phyloP scores from a whole-genome alignment of 1,140 invertebrate genomes.

The Melitaea cinxia region DNA sequence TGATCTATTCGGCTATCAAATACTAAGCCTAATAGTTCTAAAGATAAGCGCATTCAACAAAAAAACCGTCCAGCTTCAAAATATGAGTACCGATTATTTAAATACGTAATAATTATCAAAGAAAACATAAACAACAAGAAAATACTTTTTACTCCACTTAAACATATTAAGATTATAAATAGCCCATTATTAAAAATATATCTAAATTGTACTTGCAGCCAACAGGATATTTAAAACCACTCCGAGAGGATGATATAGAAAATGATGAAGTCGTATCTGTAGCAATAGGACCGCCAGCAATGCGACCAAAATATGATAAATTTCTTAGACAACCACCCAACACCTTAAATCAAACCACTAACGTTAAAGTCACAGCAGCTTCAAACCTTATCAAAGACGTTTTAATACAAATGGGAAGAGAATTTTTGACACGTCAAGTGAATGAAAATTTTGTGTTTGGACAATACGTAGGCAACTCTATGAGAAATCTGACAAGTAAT shows the following conservation, averaged over 20 bases:
- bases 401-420: slow-evolving; percentile 56
- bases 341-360: slow-evolving; percentile 16
- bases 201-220: slow-evolving; percentile 50
- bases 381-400: slow-evolving; percentile 57
- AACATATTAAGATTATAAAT: too few relatives aligned
- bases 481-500: slow-evolving; percentile 63
- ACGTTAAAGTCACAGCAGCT: slow-evolving; percentile 30
- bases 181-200: slow-evolving; percentile 1
- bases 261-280: slow-evolving; percentile 72
- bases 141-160: too few relatives aligned
- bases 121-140: too few relatives aligned
- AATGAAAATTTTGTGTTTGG: slow-evolving; percentile 75
- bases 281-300: slow-evolving; percentile 64
- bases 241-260: slow-evolving; percentile 70
- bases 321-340: slow-evolving; percentile 45
- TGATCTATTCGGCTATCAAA: too few relatives aligned
- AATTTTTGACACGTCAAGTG: slow-evolving; percentile 60
- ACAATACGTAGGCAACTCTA: slow-evolving; percentile 64
- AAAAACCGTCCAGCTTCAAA: too few relatives aligned
- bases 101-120: too few relatives aligned
- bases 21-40: too few relatives aligned
- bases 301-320: slow-evolving; percentile 62
- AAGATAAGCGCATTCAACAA: too few relatives aligned
- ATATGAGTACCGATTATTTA: too few relatives aligned
- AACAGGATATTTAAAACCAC: slow-evolving; percentile 61